Conservation (phyloP, 2,113 vertebrate species). For the Syrmaticus mikado region DNA sequence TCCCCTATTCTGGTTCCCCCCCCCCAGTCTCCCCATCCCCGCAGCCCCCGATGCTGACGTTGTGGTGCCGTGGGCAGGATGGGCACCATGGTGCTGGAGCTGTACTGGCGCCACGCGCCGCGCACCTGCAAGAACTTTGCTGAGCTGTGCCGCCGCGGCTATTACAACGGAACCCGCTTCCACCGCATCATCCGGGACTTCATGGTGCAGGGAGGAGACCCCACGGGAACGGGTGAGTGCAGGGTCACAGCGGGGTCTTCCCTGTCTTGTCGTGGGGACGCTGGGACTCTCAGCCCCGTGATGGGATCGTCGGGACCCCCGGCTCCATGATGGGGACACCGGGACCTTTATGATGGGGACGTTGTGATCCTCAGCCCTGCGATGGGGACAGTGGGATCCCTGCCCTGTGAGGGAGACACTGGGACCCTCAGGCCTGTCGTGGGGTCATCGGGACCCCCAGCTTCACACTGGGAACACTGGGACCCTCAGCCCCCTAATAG, state of each 20-base stretch:
- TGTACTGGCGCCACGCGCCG: constrained; percentile 94
- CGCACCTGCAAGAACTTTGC: constrained; percentile 95
- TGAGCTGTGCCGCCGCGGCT: constrained; percentile 89
- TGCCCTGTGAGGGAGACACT: too few species aligned
- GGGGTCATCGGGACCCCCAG: too few species aligned
- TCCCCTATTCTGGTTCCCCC: neutral
- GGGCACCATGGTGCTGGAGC: constrained; percentile 88
- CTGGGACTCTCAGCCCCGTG: neutral
- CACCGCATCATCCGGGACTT: constrained; percentile 95
- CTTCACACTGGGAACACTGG: too few species aligned
- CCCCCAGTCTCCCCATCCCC: too few species aligned
- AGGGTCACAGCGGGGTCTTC: rapidly evolving
- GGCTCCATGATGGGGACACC: neutral
- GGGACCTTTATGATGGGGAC: too few species aligned
- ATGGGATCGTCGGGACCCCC: neutral
- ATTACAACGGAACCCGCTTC: constrained; percentile 93
- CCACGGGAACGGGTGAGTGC: constrained; percentile 89
- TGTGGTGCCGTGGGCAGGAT: constrained; percentile 78
- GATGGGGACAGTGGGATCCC: neutral
- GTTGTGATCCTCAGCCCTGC: too few species aligned
- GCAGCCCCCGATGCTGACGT: neutral
- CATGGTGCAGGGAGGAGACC: constrained; percentile 97
- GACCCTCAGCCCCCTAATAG: too few species aligned
- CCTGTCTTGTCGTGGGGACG: neutral
- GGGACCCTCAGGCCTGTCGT: neutral